These are phyloP conservation scores for Abramis brama DNA, from an alignment of 2,113 vertebrate genomes.

Conservation along the genomic window DNA sequence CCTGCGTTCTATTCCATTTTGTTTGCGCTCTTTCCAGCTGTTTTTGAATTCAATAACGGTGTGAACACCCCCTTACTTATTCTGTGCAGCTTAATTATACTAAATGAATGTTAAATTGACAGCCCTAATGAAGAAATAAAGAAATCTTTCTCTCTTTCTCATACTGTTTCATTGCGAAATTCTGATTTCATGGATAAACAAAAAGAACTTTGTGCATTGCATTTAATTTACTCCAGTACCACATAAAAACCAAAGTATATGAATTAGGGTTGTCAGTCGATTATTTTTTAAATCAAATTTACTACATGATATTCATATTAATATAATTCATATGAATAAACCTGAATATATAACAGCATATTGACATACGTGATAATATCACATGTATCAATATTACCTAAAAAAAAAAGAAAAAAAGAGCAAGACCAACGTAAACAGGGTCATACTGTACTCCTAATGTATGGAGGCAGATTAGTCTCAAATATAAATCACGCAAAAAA, in stretches of 20 bases:
- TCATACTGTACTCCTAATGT: not conserved
- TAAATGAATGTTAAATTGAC: conserved; percentile 22
- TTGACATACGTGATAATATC: not conserved
- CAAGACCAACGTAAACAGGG: not conserved
- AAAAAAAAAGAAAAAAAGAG: not conserved
- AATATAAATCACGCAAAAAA: too few relatives aligned
- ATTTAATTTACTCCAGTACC: not conserved
- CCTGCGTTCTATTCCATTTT: not conserved
- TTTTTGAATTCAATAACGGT: conserved; percentile 7
- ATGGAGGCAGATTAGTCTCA: too few relatives aligned
- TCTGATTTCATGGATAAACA: not conserved
- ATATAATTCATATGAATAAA: not conserved
- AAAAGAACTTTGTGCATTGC: not conserved
- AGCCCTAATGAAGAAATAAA: conserved; percentile 7
- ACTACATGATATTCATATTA: not conserved
- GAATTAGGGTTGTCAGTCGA: not conserved
- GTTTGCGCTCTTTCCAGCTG: conserved; percentile 1
- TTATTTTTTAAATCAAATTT: not conserved
- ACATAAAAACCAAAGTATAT: not conserved
- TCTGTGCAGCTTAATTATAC: conserved; percentile 24
- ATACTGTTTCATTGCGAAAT: not conserved
- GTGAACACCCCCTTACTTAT: not conserved
- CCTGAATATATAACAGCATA: not conserved
- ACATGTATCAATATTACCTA: not conserved
- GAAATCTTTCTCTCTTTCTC: conserved; percentile 7